Conservation (phyloP, 1,140 invertebrate species). For the Tetramorium alpestre region DNA sequence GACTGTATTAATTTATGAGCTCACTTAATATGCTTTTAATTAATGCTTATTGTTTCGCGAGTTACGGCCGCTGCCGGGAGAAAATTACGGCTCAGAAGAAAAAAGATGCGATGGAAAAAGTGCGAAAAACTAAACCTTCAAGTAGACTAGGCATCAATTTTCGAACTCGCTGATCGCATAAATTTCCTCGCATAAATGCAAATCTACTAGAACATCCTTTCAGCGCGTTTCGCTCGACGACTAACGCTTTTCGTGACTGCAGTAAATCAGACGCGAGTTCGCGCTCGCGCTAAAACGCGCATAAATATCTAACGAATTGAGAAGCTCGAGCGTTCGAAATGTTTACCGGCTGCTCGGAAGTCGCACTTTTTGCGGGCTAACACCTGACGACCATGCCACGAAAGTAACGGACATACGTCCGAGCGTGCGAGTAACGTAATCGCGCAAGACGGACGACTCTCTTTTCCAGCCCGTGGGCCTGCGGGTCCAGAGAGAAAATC, state of each 20-base stretch:
- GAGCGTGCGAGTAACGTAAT: constrained; percentile 14
- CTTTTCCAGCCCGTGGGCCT: neutral
- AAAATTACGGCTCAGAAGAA: neutral
- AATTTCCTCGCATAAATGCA: constrained; percentile 34
- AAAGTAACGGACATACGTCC: constrained; percentile 22
- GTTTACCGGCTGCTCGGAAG: constrained; percentile 23
- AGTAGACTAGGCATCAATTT: constrained; percentile 29
- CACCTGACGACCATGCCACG: neutral
- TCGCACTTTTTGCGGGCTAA: constrained; percentile 12
- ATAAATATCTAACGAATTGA: constrained; percentile 57
- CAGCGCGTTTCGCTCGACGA: neutral
- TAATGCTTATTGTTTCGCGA: neutral
- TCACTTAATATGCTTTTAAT: neutral
- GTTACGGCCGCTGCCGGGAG: neutral
- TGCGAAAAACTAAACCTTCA: neutral
- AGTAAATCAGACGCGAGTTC: constrained; percentile 45
- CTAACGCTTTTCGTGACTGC: constrained; percentile 24
- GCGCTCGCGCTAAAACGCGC: constrained; percentile 35
- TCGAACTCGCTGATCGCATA: constrained; percentile 16
- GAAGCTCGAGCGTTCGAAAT: constrained; percentile 7
- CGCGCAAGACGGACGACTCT: constrained; percentile 21
- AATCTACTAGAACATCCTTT: constrained; percentile 34
- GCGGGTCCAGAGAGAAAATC: constrained; percentile 9
- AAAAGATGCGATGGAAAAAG: neutral
- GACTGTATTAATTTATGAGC: neutral